Percentiles rank a stretch among this genome's conserved stretches.
phyloP scores from a whole-genome alignment of 2,888 invertebrate species.

The Itoplectis maculator region DNA sequence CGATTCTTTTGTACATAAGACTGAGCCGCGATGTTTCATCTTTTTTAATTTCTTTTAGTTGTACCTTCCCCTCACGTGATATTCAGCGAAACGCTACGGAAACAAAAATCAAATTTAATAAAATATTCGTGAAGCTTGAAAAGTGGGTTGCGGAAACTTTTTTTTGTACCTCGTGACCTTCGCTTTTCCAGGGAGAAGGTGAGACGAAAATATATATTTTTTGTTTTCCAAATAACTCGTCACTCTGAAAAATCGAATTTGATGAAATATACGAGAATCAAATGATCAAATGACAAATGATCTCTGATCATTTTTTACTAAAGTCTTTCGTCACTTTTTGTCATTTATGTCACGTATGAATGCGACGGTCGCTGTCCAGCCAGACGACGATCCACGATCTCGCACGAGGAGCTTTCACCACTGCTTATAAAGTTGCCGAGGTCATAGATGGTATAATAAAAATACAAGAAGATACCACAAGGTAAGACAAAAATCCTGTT shows the following conservation, averaged over 20 bases:
- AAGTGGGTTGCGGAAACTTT: neutral
- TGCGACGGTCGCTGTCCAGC: too few relatives aligned
- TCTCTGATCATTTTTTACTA: too few relatives aligned
- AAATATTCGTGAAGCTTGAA: slow-evolving; percentile 15
- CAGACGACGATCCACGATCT: too few relatives aligned
- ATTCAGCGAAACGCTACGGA: slow-evolving; percentile 38
- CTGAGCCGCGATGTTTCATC: slow-evolving; percentile 70
- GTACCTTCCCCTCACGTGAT: slow-evolving; percentile 46
- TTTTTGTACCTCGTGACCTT: neutral
- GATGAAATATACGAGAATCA: too few relatives aligned
- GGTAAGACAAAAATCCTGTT: slow-evolving; percentile 48
- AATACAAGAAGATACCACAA: neutral
- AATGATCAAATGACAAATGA: too few relatives aligned
- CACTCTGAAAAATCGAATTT: neutral
- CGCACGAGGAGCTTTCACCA: too few relatives aligned
- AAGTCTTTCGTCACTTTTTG: too few relatives aligned
- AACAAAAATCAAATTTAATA: neutral
- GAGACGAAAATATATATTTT: neutral
- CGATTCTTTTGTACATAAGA: slow-evolving; percentile 74
- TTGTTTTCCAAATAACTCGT: neutral
- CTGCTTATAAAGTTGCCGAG: too few relatives aligned
- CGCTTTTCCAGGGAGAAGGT: neutral
- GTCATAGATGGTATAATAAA: too few relatives aligned
- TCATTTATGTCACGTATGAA: too few relatives aligned
- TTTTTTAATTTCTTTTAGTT: slow-evolving; percentile 19